phyloP scores from a whole-genome alignment of 2,888 invertebrate species.

The Hirtodrosophila trivittata region DNA sequence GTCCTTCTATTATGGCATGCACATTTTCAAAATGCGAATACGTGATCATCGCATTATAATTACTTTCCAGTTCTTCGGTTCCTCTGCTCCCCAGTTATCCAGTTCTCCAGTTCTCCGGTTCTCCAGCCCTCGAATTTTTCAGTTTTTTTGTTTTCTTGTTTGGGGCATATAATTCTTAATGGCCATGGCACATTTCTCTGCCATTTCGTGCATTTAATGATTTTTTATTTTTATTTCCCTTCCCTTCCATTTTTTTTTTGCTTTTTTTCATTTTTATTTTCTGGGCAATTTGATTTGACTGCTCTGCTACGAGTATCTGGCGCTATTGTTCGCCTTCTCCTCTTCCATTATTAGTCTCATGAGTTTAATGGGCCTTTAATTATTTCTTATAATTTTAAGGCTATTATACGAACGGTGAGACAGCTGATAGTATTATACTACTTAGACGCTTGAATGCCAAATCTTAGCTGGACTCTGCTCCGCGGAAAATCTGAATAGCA shows the following conservation, averaged over 20 bases:
- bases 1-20: slow-evolving; percentile 75
- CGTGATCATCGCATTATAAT: slow-evolving; percentile 76
- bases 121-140: slow-evolving; percentile 16
- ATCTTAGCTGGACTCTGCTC: slow-evolving; percentile 10
- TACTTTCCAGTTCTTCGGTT: slow-evolving; percentile 53
- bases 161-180: slow-evolving; percentile 66
- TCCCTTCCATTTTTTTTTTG: slow-evolving; percentile 15
- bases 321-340: slow-evolving; percentile 20
- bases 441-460: slow-evolving; percentile 9
- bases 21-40: slow-evolving; percentile 74
- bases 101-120: slow-evolving; percentile 12
- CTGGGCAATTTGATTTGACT: slow-evolving; percentile 74
- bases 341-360: slow-evolving; percentile 43
- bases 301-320: slow-evolving; percentile 43
- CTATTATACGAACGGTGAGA: slow-evolving; percentile 37
- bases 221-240: slow-evolving; percentile 55
- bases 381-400: slow-evolving; percentile 62
- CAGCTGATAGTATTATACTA: slow-evolving; percentile 52
- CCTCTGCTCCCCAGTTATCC: slow-evolving; percentile 12
- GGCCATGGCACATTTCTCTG: slow-evolving; percentile 78
- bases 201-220: slow-evolving; percentile 78
- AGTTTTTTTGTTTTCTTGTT: slow-evolving; percentile 21
- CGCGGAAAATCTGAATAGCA: slow-evolving; percentile 1
- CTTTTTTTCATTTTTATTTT: slow-evolving; percentile 55
- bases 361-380: slow-evolving; percentile 70